Conservation (phyloP, 2,888 invertebrate genomes). For the Theodoxus fluviatilis region DNA sequence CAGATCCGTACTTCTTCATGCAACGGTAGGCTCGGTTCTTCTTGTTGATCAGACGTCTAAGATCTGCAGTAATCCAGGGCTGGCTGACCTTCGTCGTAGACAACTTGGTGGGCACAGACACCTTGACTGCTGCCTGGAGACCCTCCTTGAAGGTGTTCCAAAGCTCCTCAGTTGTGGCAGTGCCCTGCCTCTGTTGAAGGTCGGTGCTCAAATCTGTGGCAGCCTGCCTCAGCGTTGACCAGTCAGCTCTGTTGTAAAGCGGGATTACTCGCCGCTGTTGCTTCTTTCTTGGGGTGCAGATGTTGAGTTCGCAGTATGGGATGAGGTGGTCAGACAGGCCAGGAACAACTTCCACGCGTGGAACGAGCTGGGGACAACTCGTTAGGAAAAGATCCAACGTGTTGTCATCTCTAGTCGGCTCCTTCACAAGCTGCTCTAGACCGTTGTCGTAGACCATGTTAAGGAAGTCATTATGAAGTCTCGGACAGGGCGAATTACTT, state of each 20-base stretch:
- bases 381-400: conserved; percentile 16
- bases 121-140: not conserved
- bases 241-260: not conserved
- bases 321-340: conserved; percentile 16
- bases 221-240: not conserved
- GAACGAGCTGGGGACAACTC: not conserved
- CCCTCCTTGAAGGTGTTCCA: not conserved
- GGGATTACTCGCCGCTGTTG: not conserved
- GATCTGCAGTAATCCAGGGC: not conserved
- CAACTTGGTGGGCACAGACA: not conserved
- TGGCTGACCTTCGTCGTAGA: not conserved
- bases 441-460: conserved; percentile 14
- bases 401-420: conserved; percentile 1
- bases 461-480: not conserved
- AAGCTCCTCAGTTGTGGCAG: not conserved
- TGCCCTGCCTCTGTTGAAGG: not conserved
- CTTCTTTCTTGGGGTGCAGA: conserved; percentile 1
- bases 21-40: conserved; percentile 4
- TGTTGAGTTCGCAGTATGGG: conserved; percentile 17
- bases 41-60: conserved; percentile 12
- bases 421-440: conserved; percentile 17
- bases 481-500: not conserved
- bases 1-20: conserved; percentile 14
- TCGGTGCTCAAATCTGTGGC: not conserved
- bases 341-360: conserved; percentile 10